phyloP scores from a whole-genome alignment of 2,888 invertebrate species.

The Dicroscelio sp. region DNA sequence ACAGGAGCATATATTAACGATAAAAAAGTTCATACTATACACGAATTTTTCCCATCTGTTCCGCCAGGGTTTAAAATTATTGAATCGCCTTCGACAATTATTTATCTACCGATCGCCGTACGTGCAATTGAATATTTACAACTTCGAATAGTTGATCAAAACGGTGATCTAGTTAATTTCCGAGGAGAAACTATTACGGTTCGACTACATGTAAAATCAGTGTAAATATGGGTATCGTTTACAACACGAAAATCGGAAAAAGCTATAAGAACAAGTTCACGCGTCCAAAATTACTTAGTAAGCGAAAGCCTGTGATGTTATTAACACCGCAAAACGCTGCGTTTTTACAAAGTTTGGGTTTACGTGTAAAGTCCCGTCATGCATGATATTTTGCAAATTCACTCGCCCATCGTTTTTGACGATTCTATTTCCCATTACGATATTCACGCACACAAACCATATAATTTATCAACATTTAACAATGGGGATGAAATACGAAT shows the following conservation, averaged over 20 bases:
- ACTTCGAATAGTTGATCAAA: constrained; percentile 82
- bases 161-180: constrained; percentile 80
- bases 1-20: constrained; percentile 49
- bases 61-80: constrained; percentile 88
- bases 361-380: constrained; percentile 35
- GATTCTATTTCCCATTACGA: constrained; percentile 63
- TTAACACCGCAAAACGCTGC: constrained; percentile 70
- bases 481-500: constrained; percentile 73
- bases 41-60: constrained; percentile 61
- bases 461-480: constrained; percentile 56
- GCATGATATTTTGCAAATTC: background rate
- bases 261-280: constrained; percentile 50
- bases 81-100: constrained; percentile 85
- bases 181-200: constrained; percentile 81
- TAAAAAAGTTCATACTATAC: constrained; percentile 42
- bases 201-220: constrained; percentile 74
- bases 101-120: constrained; percentile 80
- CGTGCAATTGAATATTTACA: constrained; percentile 79
- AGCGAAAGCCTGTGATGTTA: background rate
- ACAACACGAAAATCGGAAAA: constrained; percentile 32
- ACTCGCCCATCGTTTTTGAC: constrained; percentile 49
- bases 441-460: constrained; percentile 49
- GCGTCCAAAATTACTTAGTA: constrained; percentile 36
- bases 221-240: constrained; percentile 69
- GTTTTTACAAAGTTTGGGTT: constrained; percentile 70